Base-by-base conservation (phyloP, 2,113 vertebrate species). In the Sinocyclocheilus maitianheensis region DNA sequence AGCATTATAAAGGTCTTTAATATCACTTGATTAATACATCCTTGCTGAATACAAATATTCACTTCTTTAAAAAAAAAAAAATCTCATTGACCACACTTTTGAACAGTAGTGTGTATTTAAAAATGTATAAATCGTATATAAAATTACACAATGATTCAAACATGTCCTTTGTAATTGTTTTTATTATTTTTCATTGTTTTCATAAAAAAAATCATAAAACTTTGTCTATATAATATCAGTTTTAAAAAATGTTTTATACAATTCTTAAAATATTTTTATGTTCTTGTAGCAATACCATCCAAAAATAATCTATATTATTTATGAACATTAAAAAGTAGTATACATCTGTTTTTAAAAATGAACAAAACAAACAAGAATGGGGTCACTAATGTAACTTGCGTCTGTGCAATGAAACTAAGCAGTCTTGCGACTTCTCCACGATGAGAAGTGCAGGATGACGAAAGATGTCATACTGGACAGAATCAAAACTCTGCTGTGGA, bases 261-360 rank as follows among this genome's bases (percentile, higher is more conserved):
- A 96, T 94, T 91, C 92, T 93, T 91, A 97, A 97, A 97, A 97
- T 97, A 96, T 80, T 91, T 93, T 93, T 94, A 95, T 92, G 95
- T 95, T 98, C 96, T 96, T 94, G 95, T 96, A 97, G 96, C 95
- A 97, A 97, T 95, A 96, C 93, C 93, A 96, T 95, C 95, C 95
- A 97, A 99, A 96, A 98, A 99, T 98, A 97, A 96, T 97, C 94
- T 96, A 89, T 94, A 89, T 92, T 92, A 88, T 92, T 92, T 98
- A 97, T 97, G 95, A 99, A 98, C 96, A 96, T 96, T 95, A 95
- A 94, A 95, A 97, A 95, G 94, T 95, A 95, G 93, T 96, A 96
- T 96, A 97, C 95, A 96, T 94, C 93, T 91, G 92, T 93, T 90
- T 90, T 96, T 92, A 94, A 93, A 95, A 95, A 94, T 91, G 89